Base-by-base conservation (phyloP, 2,888 invertebrate species). In the Acrocyrtus sp. region DNA sequence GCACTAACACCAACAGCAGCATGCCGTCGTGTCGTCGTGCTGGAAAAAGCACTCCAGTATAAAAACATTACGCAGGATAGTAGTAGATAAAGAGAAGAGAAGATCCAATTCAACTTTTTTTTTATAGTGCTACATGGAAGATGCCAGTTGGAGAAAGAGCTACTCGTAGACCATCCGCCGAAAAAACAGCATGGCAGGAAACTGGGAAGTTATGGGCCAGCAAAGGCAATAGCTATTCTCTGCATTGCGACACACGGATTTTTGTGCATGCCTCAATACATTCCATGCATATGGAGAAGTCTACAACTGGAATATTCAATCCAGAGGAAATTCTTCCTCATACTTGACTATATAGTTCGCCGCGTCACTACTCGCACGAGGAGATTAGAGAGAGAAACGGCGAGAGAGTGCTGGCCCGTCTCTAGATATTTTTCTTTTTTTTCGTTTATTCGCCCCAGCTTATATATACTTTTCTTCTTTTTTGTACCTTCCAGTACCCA, bases 201-300 rank as follows among this genome's bases (percentile, higher is more conserved):
- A 60, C 57, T 47, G 58, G 63, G 41, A 72, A 65, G 65, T 65
- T 65, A 72, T 72, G 72, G 72, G 65, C 65, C 54, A 65, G 54
- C 45, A 58, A 63, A 65, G 54, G 72, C 72, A 65, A 72, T 66
- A 72, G 65, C 72, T 72, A 72, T 72, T 72, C 72, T 72, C 72
- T 72, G 72, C 72, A 72, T 72, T 72, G 72, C 72, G 72, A 72
- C 72, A 72, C 72, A 72, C 65, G 72, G 72, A 72, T 72, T 72
- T 51, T 72, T 72, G 72, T 72, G 72, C 65, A 72, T 72, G 72
- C 72, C 65, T 72, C 34, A 63, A 63, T 62, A 63, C 72, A 53
- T 66, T 60, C 61, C 45, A 51, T 68, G 68, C 53, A 68, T 68
- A 68, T 54, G 68, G 67, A 67, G n/a, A n/a, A n/a, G n/a, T n/a